These are phyloP conservation scores for Suricata suricatta DNA, from an alignment of 2,113 vertebrate species.

Conservation along the genomic window DNA sequence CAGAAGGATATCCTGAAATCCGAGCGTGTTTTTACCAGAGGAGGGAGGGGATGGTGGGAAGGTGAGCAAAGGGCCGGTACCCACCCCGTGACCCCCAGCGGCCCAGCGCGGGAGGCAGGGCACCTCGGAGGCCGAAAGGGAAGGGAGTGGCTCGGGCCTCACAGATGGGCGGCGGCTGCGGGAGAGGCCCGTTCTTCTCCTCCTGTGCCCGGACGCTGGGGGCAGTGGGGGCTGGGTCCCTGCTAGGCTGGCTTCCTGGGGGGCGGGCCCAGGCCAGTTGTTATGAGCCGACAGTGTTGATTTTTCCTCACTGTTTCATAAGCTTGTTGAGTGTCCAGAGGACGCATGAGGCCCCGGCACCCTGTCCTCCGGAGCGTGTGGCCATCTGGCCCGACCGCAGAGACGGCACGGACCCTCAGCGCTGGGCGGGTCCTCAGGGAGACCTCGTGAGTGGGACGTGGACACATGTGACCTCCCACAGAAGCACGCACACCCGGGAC, in stretches of 20 bases:
- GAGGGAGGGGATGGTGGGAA: background rate
- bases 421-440: background rate
- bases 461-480: accelerated
- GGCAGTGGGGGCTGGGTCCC: background rate
- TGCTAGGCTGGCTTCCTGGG: background rate
- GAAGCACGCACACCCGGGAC: background rate
- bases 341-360: accelerated
- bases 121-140: too few relatives aligned
- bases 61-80: too few relatives aligned
- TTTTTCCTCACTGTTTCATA: background rate
- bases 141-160: background rate
- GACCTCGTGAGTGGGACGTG: accelerated
- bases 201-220: background rate
- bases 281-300: background rate
- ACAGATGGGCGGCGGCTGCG: background rate
- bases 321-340: background rate
- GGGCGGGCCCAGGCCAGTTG: background rate
- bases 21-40: background rate
- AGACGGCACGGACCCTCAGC: background rate
- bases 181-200: background rate
- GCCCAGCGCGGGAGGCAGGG: background rate
- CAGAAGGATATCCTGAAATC: background rate
- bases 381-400: background rate
- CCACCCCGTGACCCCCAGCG: accelerated
- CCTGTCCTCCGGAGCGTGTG: background rate